These are phyloP conservation scores for Polypterus senegalus DNA, from an alignment of 2,113 vertebrate species.

Conservation along the genomic window DNA sequence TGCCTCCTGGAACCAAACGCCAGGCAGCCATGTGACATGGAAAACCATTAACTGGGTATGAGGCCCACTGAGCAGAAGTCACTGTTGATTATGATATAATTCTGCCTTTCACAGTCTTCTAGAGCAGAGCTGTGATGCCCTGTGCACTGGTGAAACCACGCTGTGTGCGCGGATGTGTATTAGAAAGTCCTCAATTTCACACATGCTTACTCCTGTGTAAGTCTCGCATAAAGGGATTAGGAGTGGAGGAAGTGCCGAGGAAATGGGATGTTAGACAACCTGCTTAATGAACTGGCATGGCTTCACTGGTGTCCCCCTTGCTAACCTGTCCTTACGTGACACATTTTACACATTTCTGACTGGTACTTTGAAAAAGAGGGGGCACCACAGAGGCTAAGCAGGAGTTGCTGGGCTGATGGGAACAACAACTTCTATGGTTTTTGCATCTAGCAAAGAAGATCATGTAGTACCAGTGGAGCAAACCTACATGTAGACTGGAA, in stretches of 20 bases:
- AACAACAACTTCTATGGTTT: too few species aligned
- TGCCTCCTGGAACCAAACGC: slow-evolving; percentile 12
- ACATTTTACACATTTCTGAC: slow-evolving; percentile 42
- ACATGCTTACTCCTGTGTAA: slow-evolving; percentile 95
- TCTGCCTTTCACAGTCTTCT: slow-evolving; percentile 41
- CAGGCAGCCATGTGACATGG: slow-evolving; percentile 21
- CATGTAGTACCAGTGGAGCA: too few species aligned
- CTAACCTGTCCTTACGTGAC: slow-evolving; percentile 45
- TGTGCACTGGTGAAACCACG: slow-evolving; percentile 36
- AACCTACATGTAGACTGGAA: too few species aligned
- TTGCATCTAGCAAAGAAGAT: too few species aligned
- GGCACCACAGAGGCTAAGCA: too few species aligned
- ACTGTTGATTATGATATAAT: slow-evolving; percentile 41
- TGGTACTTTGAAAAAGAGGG: slow-evolving; percentile 3
- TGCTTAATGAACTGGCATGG: slow-evolving; percentile 80
- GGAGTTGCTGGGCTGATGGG: too few species aligned
- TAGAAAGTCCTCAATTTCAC: slow-evolving; percentile 96
- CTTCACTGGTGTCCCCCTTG: slow-evolving; percentile 54
- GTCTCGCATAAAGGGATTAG: slow-evolving; percentile 95
- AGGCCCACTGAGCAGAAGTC: slow-evolving; percentile 22
- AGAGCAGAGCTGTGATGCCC: slow-evolving; percentile 46
- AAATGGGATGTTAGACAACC: slow-evolving; percentile 87
- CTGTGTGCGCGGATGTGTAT: slow-evolving; percentile 58
- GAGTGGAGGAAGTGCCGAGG: slow-evolving; percentile 74
- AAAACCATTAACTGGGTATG: slow-evolving; percentile 23